Evolutionary conservation across 2,113 vertebrate species (phyloP).

Genomic region (Megaceryle maxima): DNA sequence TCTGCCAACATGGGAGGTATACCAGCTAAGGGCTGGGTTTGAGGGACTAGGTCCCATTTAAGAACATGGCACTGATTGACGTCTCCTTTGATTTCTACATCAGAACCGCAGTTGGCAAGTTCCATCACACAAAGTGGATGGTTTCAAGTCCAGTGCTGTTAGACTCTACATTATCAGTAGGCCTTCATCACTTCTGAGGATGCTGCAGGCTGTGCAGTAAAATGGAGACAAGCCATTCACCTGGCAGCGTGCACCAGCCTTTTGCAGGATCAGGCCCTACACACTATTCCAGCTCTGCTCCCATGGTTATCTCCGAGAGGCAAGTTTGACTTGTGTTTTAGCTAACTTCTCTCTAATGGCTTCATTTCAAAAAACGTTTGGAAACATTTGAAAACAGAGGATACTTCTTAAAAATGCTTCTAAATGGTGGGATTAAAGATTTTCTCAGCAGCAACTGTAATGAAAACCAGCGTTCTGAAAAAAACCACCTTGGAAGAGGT

Average conservation of each 20-base stretch:
- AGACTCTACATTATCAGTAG: fast-evolving
- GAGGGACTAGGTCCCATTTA: not conserved
- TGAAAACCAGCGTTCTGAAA: not conserved
- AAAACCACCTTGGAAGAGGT: not conserved
- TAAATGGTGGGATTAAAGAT: conserved; percentile 17
- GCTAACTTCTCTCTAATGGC: not conserved
- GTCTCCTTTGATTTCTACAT: not conserved
- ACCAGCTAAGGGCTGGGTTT: not conserved
- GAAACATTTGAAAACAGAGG: not conserved
- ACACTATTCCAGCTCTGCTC: not conserved
- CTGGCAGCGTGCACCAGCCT: not conserved
- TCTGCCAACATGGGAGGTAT: fast-evolving
- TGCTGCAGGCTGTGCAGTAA: not conserved
- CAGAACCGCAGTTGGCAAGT: not conserved
- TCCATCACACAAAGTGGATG: not conserved
- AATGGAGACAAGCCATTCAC: not conserved
- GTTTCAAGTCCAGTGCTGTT: not conserved
- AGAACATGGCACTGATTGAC: not conserved
- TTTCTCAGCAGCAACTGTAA: conserved; percentile 6
- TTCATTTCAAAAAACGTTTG: not conserved
- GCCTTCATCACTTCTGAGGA: not conserved
- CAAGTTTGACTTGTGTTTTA: not conserved
- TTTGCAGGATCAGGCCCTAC: not conserved
- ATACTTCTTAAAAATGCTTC: not conserved
- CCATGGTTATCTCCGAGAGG: not conserved